These are phyloP conservation scores for Helarctos malayanus DNA, from an alignment of 2,797 vertebrate species.

Conservation along the genomic window DNA sequence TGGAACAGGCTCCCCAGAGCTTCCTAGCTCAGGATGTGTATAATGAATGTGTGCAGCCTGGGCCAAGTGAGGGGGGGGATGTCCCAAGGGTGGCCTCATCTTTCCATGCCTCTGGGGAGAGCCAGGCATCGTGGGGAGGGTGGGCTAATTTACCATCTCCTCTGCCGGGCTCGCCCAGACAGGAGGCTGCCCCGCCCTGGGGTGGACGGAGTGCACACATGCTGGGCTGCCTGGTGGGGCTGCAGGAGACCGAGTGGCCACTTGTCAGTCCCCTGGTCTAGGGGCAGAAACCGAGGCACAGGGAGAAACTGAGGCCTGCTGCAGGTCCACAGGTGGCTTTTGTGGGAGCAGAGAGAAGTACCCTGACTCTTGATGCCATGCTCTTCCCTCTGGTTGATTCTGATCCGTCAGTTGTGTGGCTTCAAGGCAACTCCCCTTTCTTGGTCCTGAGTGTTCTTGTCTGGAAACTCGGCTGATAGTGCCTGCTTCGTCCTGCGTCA, in stretches of 20 bases:
- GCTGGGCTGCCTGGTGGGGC: background rate
- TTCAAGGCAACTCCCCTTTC: background rate
- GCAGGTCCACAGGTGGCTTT: background rate
- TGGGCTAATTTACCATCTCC: background rate
- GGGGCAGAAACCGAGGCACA: background rate
- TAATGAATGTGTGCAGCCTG: background rate
- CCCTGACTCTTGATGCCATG: fast-evolving
- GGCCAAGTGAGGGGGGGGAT: background rate
- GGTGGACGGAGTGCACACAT: too few species aligned
- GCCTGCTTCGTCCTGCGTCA: background rate
- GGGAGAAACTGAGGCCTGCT: background rate
- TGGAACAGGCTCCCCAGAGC: conserved; percentile 34
- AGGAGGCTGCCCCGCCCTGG: background rate
- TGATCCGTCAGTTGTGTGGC: too few species aligned
- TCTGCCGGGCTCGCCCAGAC: fast-evolving
- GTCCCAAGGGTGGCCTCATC: background rate
- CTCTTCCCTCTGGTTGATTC: fast-evolving
- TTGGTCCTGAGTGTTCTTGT: background rate
- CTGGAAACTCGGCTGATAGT: background rate
- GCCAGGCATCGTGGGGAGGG: conserved; percentile 11
- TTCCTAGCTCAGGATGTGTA: background rate
- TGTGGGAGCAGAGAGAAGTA: background rate
- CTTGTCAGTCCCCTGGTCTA: background rate
- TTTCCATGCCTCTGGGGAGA: conserved; percentile 11
- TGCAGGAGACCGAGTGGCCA: background rate